Base-by-base conservation (phyloP, 2,113 vertebrate genomes). In the Andinoacara biseriatus region DNA sequence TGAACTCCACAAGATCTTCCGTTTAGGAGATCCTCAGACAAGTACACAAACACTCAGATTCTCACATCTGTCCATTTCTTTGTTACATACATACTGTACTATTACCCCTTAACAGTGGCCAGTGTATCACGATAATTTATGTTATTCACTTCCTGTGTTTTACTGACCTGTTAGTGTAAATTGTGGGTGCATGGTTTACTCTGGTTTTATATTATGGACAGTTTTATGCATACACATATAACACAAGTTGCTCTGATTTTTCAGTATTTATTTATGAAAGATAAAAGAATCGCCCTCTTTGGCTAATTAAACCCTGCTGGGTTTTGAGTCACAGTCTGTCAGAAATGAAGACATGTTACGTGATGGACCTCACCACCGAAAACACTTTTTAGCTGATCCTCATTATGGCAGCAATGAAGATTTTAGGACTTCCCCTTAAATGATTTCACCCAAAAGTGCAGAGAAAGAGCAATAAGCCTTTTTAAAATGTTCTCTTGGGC, bases 391-490 rank as follows among this genome's bases (percentile, higher is more conserved):
- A 26, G 49, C 6, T 72, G 46, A 72, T 72, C 67, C 67, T 72
- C 46, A n/a, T 72, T 14, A 72, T 72, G 67, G 49, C 67, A 72
- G 43, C 65, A 72, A 52, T 33, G 57, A 57, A 74, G 49, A 58
- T 38, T 61, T 75, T 4, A 65, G 11, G 58, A 54, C 7, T 2
- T 17, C 5, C 6, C 33, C 10, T 43, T 10, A 6, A 84, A 58
- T 11, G n/a, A 58, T 58, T 24, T 61, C 9, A 40, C 3, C n/a
- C 20, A 69, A 82, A 82, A 35, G 31, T 17, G 11, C 24, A 77
- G 40, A 60, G 35, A 72, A 65, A 77, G 13, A 14, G 62, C 59
- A 84, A 46, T 58, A n/a, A 67, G 59, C 26, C 38, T 80, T 60
- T 52, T 61, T 65, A 26, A 75, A 87, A 81, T 60, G 33, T 57